Evolutionary conservation across 2,888 invertebrate species (phyloP).

Genomic region (Patella depressa): DNA sequence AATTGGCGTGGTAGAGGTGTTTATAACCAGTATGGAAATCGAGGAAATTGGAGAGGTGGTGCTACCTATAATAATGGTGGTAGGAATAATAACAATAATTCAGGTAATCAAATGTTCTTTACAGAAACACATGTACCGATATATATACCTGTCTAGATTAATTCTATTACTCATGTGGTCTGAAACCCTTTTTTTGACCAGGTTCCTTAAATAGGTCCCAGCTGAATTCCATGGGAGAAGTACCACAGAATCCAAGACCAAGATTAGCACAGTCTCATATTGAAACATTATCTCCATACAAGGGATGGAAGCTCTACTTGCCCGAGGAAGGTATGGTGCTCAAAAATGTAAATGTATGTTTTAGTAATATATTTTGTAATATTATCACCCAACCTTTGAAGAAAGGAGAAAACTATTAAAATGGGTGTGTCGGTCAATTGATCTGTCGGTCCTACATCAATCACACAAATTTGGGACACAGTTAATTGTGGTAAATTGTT

Average conservation of each 20-base stretch:
- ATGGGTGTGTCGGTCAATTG: no score
- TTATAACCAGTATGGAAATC: constrained; percentile 52
- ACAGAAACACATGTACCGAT: no score
- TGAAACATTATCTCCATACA: constrained; percentile 73
- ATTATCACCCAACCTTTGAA: no score
- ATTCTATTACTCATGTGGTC: no score
- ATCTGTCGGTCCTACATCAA: no score
- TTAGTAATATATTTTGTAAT: no score
- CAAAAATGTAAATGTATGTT: no score
- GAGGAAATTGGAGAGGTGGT: constrained; percentile 37
- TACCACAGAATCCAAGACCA: constrained; percentile 37
- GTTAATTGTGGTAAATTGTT: no score
- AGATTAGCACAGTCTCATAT: constrained; percentile 55
- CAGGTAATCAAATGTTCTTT: neutral
- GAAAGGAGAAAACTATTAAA: no score
- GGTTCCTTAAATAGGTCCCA: neutral
- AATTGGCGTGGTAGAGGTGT: constrained; percentile 47
- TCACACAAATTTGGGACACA: no score
- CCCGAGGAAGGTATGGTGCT: constrained; percentile 76
- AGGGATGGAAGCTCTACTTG: constrained; percentile 86
- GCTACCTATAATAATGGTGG: constrained; percentile 11
- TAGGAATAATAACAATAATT: neutral
- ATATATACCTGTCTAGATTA: no score
- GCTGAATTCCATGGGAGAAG: constrained; percentile 46
- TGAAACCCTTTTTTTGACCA: no score